These are phyloP conservation scores for Armadillidium nasatum DNA, from an alignment of 1,140 invertebrate genomes.

Conservation along the genomic window DNA sequence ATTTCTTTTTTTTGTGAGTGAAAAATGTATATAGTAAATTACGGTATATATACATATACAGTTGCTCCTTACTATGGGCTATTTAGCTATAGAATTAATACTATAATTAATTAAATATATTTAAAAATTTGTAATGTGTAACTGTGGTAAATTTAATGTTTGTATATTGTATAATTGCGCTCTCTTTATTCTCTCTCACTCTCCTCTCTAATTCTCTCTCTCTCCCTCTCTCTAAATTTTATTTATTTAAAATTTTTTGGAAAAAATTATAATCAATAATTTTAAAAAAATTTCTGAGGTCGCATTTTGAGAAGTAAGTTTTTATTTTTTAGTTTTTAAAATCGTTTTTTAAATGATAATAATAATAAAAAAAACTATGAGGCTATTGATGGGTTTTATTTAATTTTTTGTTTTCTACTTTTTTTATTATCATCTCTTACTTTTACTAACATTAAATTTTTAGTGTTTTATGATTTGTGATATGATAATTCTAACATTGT, in stretches of 20 bases:
- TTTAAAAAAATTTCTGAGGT: no score
- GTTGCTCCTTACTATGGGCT: no score
- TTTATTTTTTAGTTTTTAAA: background rate
- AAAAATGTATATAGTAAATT: no score
- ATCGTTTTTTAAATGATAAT: background rate
- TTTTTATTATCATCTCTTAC: background rate
- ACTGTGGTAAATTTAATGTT: background rate
- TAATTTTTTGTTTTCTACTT: background rate
- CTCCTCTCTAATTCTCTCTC: background rate
- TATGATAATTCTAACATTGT: background rate
- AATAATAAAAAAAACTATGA: no score
- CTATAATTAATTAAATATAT: background rate
- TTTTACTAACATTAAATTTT: background rate
- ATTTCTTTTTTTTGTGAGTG: no score
- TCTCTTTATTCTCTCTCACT: no score
- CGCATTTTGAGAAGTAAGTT: no score
- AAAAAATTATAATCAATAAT: no score
- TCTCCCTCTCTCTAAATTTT: background rate
- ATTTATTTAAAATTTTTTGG: background rate
- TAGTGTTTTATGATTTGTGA: background rate
- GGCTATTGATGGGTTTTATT: no score
- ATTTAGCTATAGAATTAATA: background rate
- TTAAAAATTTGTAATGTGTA: background rate
- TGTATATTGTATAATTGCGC: slow-evolving; percentile 1
- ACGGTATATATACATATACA: no score